Conservation (phyloP, 2,797 vertebrate species). For the Mergus octosetaceus region DNA sequence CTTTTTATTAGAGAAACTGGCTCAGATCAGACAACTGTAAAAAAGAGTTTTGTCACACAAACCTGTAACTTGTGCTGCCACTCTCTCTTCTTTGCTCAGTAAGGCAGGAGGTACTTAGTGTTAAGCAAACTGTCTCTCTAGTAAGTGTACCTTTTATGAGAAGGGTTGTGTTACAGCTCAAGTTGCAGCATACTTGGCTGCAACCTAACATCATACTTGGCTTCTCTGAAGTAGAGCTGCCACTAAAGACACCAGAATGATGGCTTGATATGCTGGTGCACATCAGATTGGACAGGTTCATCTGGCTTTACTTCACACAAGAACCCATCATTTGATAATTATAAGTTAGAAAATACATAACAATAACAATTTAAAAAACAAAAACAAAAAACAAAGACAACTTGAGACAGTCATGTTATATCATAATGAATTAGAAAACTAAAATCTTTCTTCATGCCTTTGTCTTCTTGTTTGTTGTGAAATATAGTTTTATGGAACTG, state of each 20-base stretch:
- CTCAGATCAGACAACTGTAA: background rate
- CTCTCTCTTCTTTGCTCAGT: background rate
- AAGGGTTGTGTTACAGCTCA: background rate
- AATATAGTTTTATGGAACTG: background rate
- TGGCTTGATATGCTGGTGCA: fast-evolving
- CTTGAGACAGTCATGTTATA: background rate
- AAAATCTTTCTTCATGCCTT: background rate
- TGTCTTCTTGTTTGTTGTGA: background rate
- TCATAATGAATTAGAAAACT: background rate
- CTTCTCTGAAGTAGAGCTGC: background rate
- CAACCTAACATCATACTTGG: too few relatives aligned
- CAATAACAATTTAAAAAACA: too few relatives aligned
- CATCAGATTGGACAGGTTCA: fast-evolving
- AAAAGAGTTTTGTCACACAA: background rate
- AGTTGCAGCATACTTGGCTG: background rate
- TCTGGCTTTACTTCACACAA: background rate
- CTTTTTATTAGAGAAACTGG: background rate
- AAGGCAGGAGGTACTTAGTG: background rate
- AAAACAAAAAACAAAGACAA: background rate
- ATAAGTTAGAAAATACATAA: background rate
- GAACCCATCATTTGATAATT: background rate
- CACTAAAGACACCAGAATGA: background rate
- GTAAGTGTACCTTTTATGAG: background rate
- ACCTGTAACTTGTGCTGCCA: background rate
- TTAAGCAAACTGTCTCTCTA: background rate